phyloP scores from a whole-genome alignment of 2,888 invertebrate species.

The Syritta pipiens region DNA sequence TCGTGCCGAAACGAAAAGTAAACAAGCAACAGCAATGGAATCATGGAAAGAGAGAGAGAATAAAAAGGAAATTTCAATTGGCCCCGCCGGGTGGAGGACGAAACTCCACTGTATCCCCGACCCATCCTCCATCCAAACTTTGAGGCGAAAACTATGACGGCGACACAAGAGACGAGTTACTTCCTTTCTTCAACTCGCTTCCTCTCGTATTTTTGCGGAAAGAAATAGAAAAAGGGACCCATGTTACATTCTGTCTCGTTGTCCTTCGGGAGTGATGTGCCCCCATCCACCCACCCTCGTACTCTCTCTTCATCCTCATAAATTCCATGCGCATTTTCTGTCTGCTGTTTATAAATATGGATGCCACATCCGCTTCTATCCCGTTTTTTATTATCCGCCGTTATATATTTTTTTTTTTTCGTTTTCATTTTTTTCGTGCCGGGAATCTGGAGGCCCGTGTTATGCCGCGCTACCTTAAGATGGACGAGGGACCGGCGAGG shows the following conservation, averaged over 20 bases:
- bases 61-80: constrained; percentile 17
- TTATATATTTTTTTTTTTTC: background rate
- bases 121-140: background rate
- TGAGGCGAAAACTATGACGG: constrained; percentile 7
- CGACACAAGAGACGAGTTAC: constrained; percentile 41
- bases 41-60: constrained; percentile 12
- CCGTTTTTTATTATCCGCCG: background rate
- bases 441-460: background rate
- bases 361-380: constrained; percentile 47
- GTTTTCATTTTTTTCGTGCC: too few relatives aligned
- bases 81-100: background rate
- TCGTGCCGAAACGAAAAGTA: constrained; percentile 5
- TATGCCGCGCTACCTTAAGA: background rate
- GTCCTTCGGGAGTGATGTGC: background rate
- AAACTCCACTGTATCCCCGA: too few relatives aligned
- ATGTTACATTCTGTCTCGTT: constrained; percentile 2
- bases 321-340: constrained; percentile 46
- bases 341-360: constrained; percentile 50
- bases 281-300: background rate
- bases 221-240: constrained; percentile 21
- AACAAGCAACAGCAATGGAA: constrained; percentile 31
- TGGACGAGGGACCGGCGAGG: background rate
- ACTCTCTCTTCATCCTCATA: constrained; percentile 20
- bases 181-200: constrained; percentile 35
- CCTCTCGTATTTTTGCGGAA: background rate